A percentile compares a stretch with the other conserved stretches of the same genome.
Conservation (phyloP, 1,140 invertebrate species). For the Liolophura sinensis region DNA sequence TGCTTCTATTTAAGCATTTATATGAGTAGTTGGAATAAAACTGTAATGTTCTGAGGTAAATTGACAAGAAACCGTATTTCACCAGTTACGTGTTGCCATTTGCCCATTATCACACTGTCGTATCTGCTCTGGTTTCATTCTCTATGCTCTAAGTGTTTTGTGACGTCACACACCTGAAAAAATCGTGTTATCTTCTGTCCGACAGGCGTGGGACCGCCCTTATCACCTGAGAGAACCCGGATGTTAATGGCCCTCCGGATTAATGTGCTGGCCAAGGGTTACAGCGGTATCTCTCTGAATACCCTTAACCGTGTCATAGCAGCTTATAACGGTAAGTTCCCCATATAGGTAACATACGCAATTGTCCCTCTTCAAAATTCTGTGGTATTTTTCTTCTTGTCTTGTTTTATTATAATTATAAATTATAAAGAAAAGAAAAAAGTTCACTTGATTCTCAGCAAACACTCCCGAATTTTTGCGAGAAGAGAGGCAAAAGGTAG, state of each 20-base stretch:
- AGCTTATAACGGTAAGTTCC: slow-evolving; percentile 70
- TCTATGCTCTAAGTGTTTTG: too few species aligned
- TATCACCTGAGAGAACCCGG: slow-evolving; percentile 67
- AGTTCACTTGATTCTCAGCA: background rate
- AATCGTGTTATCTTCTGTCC: background rate
- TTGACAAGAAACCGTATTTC: too few species aligned
- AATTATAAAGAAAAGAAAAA: background rate
- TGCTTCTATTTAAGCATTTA: too few species aligned
- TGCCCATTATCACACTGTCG: too few species aligned
- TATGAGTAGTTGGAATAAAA: too few species aligned
- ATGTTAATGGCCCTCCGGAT: slow-evolving; percentile 75
- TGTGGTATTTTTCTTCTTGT: background rate
- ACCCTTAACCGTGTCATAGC: slow-evolving; percentile 69
- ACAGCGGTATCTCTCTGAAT: slow-evolving; percentile 71
- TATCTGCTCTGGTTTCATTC: too few species aligned
- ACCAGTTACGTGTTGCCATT: too few species aligned
- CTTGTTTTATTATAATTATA: background rate
- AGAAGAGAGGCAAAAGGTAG: too few species aligned
- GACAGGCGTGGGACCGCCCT: slow-evolving; percentile 69
- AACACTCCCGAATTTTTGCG: too few species aligned
- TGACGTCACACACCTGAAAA: too few species aligned
- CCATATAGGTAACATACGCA: background rate
- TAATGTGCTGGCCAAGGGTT: slow-evolving; percentile 75
- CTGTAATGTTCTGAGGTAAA: too few species aligned
- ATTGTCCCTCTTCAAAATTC: background rate